These are phyloP conservation scores for Meloidogyne hapla DNA, from an alignment of 1,140 invertebrate species.

Conservation along the genomic window DNA sequence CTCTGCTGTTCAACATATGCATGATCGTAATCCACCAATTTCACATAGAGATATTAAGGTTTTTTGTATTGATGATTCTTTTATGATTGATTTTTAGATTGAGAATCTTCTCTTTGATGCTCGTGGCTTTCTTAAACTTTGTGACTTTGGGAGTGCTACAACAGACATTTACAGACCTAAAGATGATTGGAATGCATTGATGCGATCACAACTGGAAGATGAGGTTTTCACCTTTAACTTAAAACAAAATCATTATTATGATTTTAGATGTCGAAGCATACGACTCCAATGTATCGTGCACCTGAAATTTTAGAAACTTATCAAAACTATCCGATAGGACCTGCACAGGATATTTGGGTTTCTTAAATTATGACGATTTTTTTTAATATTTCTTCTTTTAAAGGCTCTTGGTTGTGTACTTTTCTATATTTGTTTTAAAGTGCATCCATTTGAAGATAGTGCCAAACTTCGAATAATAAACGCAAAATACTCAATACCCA, in stretches of 20 bases:
- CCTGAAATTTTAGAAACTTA: constrained; percentile 97
- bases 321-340: constrained; percentile 87
- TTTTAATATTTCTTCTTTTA: neutral
- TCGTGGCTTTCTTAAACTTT: constrained; percentile 85
- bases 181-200: constrained; percentile 83
- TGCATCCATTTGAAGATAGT: constrained; percentile 94
- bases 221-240: constrained; percentile 70
- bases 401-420: constrained; percentile 88
- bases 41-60: constrained; percentile 89
- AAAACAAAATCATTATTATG: neutral
- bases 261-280: constrained; percentile 69
- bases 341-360: constrained; percentile 82
- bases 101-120: constrained; percentile 77
- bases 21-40: constrained; percentile 81
- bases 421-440: constrained; percentile 84
- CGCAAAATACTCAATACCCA: constrained; percentile 84
- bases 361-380: neutral
- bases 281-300: constrained; percentile 74
- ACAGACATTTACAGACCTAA: constrained; percentile 80
- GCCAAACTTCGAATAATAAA: constrained; percentile 92
- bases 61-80: constrained; percentile 66
- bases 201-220: constrained; percentile 88
- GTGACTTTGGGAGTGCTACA: constrained; percentile 96
- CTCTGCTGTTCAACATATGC: constrained; percentile 86
- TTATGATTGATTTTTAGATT: constrained; percentile 60